Conservation (phyloP, 2,797 vertebrate genomes). For the Crypturellus tataupa region DNA sequence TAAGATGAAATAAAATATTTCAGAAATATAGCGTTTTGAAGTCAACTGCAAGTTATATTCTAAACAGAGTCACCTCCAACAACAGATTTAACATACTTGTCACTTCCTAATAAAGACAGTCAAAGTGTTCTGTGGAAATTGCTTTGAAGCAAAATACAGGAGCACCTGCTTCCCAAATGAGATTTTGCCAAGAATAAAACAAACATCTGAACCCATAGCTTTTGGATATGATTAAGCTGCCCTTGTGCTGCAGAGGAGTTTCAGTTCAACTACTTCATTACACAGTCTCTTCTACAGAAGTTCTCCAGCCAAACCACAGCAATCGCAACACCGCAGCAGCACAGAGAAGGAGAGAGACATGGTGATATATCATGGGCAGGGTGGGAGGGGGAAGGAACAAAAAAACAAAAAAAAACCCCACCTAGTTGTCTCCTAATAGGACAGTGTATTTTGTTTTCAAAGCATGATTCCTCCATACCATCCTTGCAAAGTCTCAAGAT, state of each 20-base stretch:
- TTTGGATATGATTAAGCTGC: neutral
- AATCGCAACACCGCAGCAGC: neutral
- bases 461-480: neutral
- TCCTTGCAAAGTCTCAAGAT: neutral
- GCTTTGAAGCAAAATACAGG: slow-evolving; percentile 13
- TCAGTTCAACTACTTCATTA: neutral
- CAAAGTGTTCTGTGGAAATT: neutral
- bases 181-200: neutral
- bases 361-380: neutral
- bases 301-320: neutral
- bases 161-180: neutral
- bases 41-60: neutral
- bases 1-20: neutral
- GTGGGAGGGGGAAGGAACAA: neutral
- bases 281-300: neutral
- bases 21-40: neutral
- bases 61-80: neutral
- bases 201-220: neutral
- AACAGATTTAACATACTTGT: neutral
- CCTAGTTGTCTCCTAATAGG: neutral
- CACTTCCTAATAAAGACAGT: neutral
- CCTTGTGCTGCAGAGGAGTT: neutral
- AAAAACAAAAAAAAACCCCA: neutral
- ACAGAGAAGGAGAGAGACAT: neutral
- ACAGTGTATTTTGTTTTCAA: neutral